phyloP scores from a whole-genome alignment of 2,797 vertebrate genomes.

The Siniperca obscura region DNA sequence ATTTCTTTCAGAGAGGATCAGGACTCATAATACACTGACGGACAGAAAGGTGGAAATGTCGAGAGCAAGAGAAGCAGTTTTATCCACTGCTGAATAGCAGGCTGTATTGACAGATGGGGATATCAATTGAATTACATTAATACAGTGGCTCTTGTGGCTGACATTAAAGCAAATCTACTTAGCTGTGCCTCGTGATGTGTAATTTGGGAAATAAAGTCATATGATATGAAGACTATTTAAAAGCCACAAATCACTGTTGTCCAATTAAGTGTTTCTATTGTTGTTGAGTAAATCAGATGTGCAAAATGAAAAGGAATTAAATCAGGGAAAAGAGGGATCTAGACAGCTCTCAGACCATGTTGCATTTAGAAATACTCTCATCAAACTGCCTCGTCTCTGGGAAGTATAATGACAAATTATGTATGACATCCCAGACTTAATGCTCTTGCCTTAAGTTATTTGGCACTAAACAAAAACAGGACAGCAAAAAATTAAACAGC shows the following conservation, averaged over 20 bases:
- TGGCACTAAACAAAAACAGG: neutral
- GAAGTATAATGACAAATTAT: conserved; percentile 6
- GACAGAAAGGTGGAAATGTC: conserved; percentile 6
- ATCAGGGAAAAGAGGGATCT: neutral
- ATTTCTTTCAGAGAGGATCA: neutral
- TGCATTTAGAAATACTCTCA: conserved; percentile 17
- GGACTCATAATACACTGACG: conserved; percentile 12
- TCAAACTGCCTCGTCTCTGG: neutral
- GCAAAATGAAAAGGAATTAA: conserved; percentile 16
- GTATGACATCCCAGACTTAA: neutral
- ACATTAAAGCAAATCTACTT: conserved; percentile 50
- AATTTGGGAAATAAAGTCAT: conserved; percentile 51
- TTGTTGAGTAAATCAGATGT: conserved; percentile 11
- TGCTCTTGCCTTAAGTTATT: neutral
- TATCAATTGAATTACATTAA: conserved; percentile 48
- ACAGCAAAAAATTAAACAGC: neutral
- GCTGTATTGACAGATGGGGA: conserved; percentile 25
- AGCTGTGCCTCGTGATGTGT: conserved; percentile 42
- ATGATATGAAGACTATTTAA: conserved; percentile 33
- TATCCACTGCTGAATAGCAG: conserved; percentile 24
- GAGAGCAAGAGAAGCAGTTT: conserved; percentile 12
- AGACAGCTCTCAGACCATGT: neutral
- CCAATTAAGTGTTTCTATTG: neutral
- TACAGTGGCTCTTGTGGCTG: conserved; percentile 33
- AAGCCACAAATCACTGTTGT: conserved; percentile 28